These are phyloP conservation scores for Camelus dromedarius DNA, from an alignment of 2,113 vertebrate species.

Conservation along the genomic window DNA sequence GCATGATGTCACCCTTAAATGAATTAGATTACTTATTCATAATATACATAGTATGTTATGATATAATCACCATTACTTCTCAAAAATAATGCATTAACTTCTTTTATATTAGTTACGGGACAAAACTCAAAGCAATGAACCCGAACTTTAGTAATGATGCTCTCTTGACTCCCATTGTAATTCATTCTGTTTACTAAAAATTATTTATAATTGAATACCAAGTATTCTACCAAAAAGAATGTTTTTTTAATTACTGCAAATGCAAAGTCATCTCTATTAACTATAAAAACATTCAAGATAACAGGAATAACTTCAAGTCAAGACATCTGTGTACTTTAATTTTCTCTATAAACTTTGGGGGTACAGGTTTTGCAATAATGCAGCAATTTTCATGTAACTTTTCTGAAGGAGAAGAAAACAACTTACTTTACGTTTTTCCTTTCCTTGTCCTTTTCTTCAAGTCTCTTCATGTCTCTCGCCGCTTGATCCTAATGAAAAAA, in stretches of 20 bases:
- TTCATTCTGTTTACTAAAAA: constrained; percentile 40
- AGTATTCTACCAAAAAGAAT: constrained; percentile 42
- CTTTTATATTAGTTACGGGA: constrained; percentile 49
- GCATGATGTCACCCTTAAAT: background rate
- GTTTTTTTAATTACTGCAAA: constrained; percentile 56
- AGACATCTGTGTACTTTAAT: constrained; percentile 18
- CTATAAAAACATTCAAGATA: constrained; percentile 32
- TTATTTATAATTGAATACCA: constrained; percentile 14
- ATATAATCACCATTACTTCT: constrained; percentile 28
- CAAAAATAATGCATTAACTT: constrained; percentile 20
- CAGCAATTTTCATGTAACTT: constrained; percentile 53
- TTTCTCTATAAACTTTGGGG: constrained; percentile 32
- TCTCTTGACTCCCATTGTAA: background rate
- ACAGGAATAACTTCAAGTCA: constrained; percentile 40
- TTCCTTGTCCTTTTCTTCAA: constrained; percentile 98
- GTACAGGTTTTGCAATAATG: background rate
- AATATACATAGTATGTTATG: background rate
- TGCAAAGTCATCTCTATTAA: constrained; percentile 5
- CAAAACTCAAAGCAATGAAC: constrained; percentile 33
- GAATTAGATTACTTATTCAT: constrained; percentile 35
- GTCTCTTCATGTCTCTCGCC: constrained; percentile 97
- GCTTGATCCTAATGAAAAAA: constrained; percentile 93
- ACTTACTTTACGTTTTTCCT: constrained; percentile 97
- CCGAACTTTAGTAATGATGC: constrained; percentile 37
- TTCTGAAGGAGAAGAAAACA: constrained; percentile 72